Evolutionary conservation across 2,797 vertebrate species (phyloP).

Genomic region (Iguana delicatissima): DNA sequence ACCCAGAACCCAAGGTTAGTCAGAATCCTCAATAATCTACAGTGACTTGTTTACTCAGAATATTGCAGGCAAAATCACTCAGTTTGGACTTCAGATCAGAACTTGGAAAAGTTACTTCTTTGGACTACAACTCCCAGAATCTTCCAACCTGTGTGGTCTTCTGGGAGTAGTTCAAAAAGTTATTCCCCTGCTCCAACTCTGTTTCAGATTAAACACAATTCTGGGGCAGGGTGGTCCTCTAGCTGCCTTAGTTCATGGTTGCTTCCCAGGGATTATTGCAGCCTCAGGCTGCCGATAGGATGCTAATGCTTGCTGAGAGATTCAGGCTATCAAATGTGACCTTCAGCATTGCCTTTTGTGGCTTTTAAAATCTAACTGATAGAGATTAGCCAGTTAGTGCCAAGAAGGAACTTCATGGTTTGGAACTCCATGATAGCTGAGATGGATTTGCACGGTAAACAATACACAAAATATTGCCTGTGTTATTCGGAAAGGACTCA

Average conservation of each 20-base stretch:
- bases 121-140: too few species aligned
- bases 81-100: background rate
- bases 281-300: background rate
- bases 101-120: too few species aligned
- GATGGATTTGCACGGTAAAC: background rate
- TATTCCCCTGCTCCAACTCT: too few species aligned
- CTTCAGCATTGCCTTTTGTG: background rate
- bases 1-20: background rate
- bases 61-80: too few species aligned
- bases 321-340: background rate
- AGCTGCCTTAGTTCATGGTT: background rate
- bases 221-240: background rate
- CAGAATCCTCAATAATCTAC: too few species aligned
- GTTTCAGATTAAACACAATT: background rate
- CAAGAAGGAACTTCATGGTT: background rate
- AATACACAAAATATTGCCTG: background rate
- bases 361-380: background rate
- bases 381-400: background rate
- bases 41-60: background rate
- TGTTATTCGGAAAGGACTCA: background rate
- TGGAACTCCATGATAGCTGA: background rate
- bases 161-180: too few species aligned
- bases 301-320: background rate
- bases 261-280: background rate
- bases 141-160: too few species aligned